Conservation (phyloP, 2,888 invertebrate species). For the Hypsopygia costalis region DNA sequence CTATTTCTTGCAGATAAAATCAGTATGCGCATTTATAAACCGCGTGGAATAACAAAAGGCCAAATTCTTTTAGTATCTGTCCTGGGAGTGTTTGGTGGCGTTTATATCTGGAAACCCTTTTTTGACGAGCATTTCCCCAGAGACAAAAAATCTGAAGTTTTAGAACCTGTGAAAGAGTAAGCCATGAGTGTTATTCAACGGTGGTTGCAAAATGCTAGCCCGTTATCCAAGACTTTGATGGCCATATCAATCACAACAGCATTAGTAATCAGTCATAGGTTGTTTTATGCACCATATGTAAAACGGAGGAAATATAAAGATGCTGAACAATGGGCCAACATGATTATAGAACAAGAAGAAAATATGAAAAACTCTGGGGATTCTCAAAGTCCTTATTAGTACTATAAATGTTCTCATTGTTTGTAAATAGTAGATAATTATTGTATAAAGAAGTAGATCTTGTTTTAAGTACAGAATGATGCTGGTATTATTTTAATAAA, state of each 20-base stretch:
- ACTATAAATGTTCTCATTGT: conserved; percentile 2
- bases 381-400: conserved; percentile 36
- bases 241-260: conserved; percentile 53
- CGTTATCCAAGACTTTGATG: conserved; percentile 56
- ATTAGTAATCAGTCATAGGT: conserved; percentile 40
- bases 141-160: conserved; percentile 16
- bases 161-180: conserved; percentile 23
- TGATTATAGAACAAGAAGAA: conserved; percentile 59
- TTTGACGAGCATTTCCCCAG: conserved; percentile 45
- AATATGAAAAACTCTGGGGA: conserved; percentile 21
- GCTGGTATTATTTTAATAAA: too few species aligned
- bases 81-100: conserved; percentile 65
- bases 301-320: conserved; percentile 34
- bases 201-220: conserved; percentile 47
- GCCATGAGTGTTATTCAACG: conserved; percentile 37
- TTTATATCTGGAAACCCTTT: conserved; percentile 76
- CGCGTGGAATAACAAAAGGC: conserved; percentile 52
- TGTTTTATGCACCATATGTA: conserved; percentile 43
- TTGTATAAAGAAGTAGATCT: conserved; percentile 3
- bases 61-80: conserved; percentile 59
- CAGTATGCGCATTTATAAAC: conserved; percentile 62
- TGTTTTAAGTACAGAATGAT: too few species aligned
- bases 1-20: too few species aligned
- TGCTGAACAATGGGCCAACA: conserved; percentile 63
- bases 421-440: conserved; percentile 16